phyloP scores from a whole-genome alignment of 2,113 vertebrate genomes.

The Speoplatyrhinus poulsoni region DNA sequence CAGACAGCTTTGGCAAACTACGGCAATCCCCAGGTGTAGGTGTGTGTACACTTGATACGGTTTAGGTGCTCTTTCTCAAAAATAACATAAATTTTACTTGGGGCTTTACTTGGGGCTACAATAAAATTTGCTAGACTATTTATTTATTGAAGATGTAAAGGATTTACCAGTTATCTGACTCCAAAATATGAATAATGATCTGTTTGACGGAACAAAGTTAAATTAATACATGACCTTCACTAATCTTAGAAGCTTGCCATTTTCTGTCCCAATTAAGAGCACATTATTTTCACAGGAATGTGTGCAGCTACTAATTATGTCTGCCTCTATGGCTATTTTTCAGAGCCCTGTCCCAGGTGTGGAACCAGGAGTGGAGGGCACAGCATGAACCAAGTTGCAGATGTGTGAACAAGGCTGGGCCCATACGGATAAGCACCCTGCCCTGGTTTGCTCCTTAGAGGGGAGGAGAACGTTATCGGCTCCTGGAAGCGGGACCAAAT shows the following conservation, averaged over 20 bases:
- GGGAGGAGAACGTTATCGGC: constrained; percentile 51
- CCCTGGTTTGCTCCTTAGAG: constrained; percentile 35
- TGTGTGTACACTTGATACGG: not conserved
- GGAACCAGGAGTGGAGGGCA: constrained; percentile 15
- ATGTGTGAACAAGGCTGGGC: constrained; percentile 53
- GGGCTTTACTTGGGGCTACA: not conserved
- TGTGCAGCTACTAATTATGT: constrained; percentile 31
- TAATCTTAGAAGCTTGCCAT: not conserved
- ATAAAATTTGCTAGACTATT: not conserved
- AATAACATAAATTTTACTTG: not conserved
- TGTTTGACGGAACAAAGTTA: not conserved
- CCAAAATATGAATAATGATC: not conserved
- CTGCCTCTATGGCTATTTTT: constrained; percentile 50
- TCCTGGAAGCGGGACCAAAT: constrained; percentile 52
- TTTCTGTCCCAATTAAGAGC: not conserved
- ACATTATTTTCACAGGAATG: constrained; percentile 8
- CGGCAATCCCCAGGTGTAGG: constrained; percentile 1
- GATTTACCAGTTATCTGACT: not conserved
- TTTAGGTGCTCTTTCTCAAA: not conserved
- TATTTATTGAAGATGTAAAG: not conserved
- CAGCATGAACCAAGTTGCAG: constrained; percentile 57
- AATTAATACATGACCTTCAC: not conserved
- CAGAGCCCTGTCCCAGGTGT: constrained; percentile 50
- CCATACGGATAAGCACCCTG: constrained; percentile 51
- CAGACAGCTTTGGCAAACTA: not conserved